phyloP scores from a whole-genome alignment of 1,140 invertebrate species.

The Monochamus saltuarius region DNA sequence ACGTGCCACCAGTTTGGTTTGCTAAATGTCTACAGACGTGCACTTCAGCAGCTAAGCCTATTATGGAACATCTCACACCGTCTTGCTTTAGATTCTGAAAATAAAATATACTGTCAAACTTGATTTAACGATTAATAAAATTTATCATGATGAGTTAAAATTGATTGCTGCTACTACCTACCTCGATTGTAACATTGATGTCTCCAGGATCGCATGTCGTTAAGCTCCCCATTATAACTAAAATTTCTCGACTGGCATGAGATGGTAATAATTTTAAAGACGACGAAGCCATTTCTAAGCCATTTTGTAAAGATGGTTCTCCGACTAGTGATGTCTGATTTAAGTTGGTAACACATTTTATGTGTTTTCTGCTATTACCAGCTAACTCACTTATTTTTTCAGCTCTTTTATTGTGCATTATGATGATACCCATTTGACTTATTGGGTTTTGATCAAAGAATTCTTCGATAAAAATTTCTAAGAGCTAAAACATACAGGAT shows the following conservation, averaged over 20 bases:
- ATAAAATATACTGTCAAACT: not conserved
- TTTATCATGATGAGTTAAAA: too few species aligned
- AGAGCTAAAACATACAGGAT: conserved; percentile 67
- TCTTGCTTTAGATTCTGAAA: conserved; percentile 66
- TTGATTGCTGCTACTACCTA: conserved; percentile 49
- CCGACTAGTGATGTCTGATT: conserved; percentile 66
- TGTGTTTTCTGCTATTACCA: conserved; percentile 80
- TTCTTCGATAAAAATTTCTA: conserved; percentile 93
- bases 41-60: conserved; percentile 94
- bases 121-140: conserved; percentile 23
- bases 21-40: conserved; percentile 84
- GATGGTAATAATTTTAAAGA: conserved; percentile 87
- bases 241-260: conserved; percentile 90
- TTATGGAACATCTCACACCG: conserved; percentile 87
- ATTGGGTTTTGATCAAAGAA: conserved; percentile 99
- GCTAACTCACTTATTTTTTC: conserved; percentile 89
- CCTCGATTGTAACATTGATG: conserved; percentile 84
- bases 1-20: conserved; percentile 80
- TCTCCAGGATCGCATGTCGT: conserved; percentile 97
- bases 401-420: conserved; percentile 89
- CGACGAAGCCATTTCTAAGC: conserved; percentile 82
- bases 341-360: conserved; percentile 66
- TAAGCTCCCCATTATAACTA: conserved; percentile 89
- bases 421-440: conserved; percentile 91
- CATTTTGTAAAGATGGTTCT: conserved; percentile 94